Base-by-base conservation (phyloP, 2,888 invertebrate genomes). In the Andricus quercusramuli region DNA sequence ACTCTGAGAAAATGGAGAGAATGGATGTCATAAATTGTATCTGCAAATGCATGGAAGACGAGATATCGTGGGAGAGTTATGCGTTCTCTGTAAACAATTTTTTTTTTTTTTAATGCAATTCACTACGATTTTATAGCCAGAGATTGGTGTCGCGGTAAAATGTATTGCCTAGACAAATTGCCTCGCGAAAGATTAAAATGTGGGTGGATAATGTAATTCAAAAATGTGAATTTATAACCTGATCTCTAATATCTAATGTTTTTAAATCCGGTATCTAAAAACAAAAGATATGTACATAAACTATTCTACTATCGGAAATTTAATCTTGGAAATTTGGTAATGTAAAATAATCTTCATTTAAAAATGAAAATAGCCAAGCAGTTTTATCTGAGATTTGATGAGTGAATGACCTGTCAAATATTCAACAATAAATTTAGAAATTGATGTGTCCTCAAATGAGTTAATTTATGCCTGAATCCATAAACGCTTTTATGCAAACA, bases 21-120 rank as follows among this genome's bases (percentile, higher is more conserved):
- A 74, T 74, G 74, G 74, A 74, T 74, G 74, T 74, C 74, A 74
- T 74, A 74, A 74, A 74, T 74, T 74, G 74, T 74, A 74, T 74
- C 74, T 74, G 51, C 74, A 74, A 74, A 74, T 74, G 74, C 56
- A 74, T 74, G 74, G 74, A 74, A 59, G 32, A 74, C 56, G 74
- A 74, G 74, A 74, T 74, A 74, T 37, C 56, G 32, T 56, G 56
- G 51, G 56, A 74, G 56, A 74, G 74, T 74, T 74, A 74, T 29
- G 74, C 74, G 74, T 56, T 74, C 56, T 59, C 74, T 32, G 74
- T 74, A 74, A 74, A 74, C 56, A 74, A 74, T n/a, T 20, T 51
- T 74, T 74, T 70, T 74, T 70, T 70, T 74, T 74, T 74, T 56
- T 6, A 62, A 74, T 74, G 74, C 74, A 74, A 59, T 74, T 74